Evolutionary conservation across 2,888 invertebrate genomes (phyloP).

Genomic region (Heliconius aoede): DNA sequence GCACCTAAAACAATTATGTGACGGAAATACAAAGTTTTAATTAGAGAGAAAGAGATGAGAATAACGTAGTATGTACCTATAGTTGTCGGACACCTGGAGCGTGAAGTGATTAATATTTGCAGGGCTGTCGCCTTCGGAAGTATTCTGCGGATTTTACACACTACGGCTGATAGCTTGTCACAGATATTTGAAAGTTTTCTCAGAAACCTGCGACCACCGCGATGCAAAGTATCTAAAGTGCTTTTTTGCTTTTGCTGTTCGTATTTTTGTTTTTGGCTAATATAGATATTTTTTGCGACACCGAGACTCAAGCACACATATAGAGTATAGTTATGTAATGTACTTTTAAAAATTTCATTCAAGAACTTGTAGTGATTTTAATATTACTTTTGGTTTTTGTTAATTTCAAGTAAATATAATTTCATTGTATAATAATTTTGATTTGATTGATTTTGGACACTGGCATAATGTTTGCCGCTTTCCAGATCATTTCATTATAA

Average conservation of each 20-base stretch:
- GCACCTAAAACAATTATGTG: conserved; percentile 31
- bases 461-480: background rate
- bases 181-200: conserved; percentile 21
- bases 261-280: background rate
- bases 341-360: background rate
- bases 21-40: conserved; percentile 26
- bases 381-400: background rate
- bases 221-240: background rate
- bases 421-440: background rate
- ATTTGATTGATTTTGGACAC: background rate
- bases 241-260: background rate
- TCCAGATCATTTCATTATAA: no score
- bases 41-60: conserved; percentile 41
- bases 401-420: background rate
- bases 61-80: conserved; percentile 35
- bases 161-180: conserved; percentile 28
- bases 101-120: conserved; percentile 49
- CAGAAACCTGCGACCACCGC: conserved; percentile 14
- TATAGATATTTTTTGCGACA: conserved; percentile 3
- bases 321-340: background rate
- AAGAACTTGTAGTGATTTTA: background rate
- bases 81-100: conserved; percentile 48
- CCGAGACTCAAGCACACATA: background rate
- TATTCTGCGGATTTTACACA: conserved; percentile 24
- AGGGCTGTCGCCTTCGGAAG: conserved; percentile 42